Conservation (phyloP, 2,797 vertebrate species). For the Sebastolobus alascanus region DNA sequence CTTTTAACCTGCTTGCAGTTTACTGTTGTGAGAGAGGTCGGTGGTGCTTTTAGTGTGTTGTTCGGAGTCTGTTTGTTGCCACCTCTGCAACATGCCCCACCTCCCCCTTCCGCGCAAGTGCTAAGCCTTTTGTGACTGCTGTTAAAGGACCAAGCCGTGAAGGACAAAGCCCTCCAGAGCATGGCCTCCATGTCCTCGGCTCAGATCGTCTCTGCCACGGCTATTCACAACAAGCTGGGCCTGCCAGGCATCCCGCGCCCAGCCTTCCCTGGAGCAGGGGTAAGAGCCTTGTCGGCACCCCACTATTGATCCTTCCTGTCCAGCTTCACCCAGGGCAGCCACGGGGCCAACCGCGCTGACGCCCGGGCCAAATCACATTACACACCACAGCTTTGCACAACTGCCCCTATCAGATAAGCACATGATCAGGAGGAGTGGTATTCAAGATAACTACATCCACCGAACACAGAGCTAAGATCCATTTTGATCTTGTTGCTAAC, state of each 20-base stretch:
- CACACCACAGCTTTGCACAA: constrained; percentile 78
- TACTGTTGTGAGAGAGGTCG: constrained; percentile 75
- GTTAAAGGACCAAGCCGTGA: constrained; percentile 99
- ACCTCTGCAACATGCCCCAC: constrained; percentile 70
- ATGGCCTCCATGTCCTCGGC: constrained; percentile 99
- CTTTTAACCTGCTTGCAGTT: constrained; percentile 78
- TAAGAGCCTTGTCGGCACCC: constrained; percentile 86
- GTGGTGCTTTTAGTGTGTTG: constrained; percentile 70
- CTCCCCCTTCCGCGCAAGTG: constrained; percentile 75
- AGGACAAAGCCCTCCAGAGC: constrained; percentile 99
- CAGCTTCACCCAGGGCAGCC: constrained; percentile 66
- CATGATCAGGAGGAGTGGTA: constrained; percentile 76
- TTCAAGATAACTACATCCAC: constrained; percentile 79
- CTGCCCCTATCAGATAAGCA: constrained; percentile 84
- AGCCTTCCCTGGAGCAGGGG: constrained; percentile 97
- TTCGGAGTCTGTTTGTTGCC: constrained; percentile 71
- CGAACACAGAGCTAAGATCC: constrained; percentile 55
- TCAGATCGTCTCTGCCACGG: constrained; percentile 99
- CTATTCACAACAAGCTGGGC: constrained; percentile 99
- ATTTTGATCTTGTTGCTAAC: constrained; percentile 66
- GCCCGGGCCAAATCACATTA: constrained; percentile 82
- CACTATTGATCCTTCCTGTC: constrained; percentile 67
- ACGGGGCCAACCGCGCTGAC: constrained; percentile 57
- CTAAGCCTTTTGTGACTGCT: constrained; percentile 92
- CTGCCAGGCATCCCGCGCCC: constrained; percentile 98